These are phyloP conservation scores for Actenoides lindsayi DNA, from an alignment of 2,113 vertebrate species.

Conservation along the genomic window DNA sequence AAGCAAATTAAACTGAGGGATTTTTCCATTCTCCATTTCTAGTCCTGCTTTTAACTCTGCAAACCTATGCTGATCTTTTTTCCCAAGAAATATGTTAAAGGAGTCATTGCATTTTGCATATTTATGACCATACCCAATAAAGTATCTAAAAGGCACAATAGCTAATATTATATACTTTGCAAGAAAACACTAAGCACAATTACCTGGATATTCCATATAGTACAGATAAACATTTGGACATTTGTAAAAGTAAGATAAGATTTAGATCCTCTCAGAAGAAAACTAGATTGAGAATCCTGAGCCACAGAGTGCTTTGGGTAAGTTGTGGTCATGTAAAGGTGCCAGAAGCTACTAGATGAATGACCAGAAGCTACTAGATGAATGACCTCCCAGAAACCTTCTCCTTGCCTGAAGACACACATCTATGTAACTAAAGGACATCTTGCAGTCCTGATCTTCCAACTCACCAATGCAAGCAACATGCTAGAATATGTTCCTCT, in stretches of 20 bases:
- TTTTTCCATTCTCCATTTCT: background rate
- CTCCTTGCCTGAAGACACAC: background rate
- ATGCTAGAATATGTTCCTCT: background rate
- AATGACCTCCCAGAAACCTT: background rate
- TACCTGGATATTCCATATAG: background rate
- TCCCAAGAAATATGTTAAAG: background rate
- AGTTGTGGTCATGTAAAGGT: background rate
- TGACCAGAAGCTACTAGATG: background rate
- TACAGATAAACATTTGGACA: background rate
- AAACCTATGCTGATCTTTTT: background rate
- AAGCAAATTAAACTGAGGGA: background rate
- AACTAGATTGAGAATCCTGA: background rate
- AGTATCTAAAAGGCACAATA: background rate
- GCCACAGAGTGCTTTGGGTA: background rate
- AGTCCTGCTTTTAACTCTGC: background rate
- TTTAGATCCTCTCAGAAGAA: background rate
- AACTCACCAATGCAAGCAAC: background rate
- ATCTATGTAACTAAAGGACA: background rate
- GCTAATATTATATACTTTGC: background rate
- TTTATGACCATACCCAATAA: background rate
- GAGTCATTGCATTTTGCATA: background rate
- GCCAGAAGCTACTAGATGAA: background rate
- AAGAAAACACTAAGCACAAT: background rate
- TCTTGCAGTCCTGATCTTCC: background rate
- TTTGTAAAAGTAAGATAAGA: background rate